Evolutionary conservation across 2,888 invertebrate genomes (phyloP), one percentile per base, ranked within the genome.

Genomic region (Zaprionus bogoriensis): DNA sequence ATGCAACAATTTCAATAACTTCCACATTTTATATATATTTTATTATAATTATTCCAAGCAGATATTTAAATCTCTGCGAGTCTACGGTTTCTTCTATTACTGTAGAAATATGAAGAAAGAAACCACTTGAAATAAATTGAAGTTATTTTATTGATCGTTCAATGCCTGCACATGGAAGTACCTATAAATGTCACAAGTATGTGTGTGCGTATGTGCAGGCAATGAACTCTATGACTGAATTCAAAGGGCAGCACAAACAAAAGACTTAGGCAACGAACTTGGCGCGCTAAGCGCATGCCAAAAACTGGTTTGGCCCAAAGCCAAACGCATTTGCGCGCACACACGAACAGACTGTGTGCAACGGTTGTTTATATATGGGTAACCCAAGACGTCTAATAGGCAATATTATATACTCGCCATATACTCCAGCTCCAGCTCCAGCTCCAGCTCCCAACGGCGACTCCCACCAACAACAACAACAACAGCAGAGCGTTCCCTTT

Each of bases 231-330:
- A 71, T 60, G 77, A 47, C 54, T 71, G 70, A 41, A 61, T 67
- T 70, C 53, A 59, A 70, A 63, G 38, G 74, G 44, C 42, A 23
- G 38, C 45, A 23, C 57, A 61, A 82, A 85, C 73, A 83, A 84
- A 84, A 87, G 87, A 84, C 81, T 86, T 87, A 83, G 81, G 72
- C 86, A 80, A 78, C 84, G 71, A 84, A 87, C 84, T 74, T 65
- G 67, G 23, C 17, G 52, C 30, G 20, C 48, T 58, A 54, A 57
- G 53, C 46, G 64, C 66, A 77, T 69, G 82, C 75, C 82, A 75
- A 66, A 82, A 85, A 85, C 68, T 45, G 57, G 79, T 74, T 77
- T 64, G 68, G 42, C 64, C 57, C 54, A 58, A 53, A 64, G 66
- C 55, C 64, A 54, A 67, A 77, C 75, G 68, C 81, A 84, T 70